Base-by-base conservation (phyloP, 2,888 invertebrate genomes). In the Hoplodrina blanda region DNA sequence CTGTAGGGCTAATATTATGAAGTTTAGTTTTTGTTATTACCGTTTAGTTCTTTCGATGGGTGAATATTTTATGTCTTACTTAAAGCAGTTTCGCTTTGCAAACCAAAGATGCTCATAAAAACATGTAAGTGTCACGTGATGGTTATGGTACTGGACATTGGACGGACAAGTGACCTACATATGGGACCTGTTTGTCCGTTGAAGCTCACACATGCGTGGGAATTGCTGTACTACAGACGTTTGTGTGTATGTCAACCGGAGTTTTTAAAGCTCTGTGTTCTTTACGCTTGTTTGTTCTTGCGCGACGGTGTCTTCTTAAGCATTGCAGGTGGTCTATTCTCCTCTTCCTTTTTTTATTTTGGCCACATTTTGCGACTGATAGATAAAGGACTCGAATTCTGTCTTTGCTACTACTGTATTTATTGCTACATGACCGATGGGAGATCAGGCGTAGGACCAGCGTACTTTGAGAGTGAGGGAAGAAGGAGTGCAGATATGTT, bases 91-190 rank as follows among this genome's bases (percentile, higher is more conserved):
- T 63, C 11, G 30, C 46, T 60, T 4, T 41, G 8, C 4, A 20
- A 41, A 62, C 19, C 5, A 49, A 76, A 68, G 64, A 37, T 25
- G 25, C 33, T 50, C 25, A 62, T 80, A 80, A 80, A 67, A 57
- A 20, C n/a, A 62, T 62, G 69, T 53, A 50, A 50, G 62, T 66
- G 8, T 20, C 15, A 52, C 30, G 52, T 66, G 70, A 55, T 41
- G 37, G 41, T 55, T 62, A 76, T 62, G 52, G 52, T 55, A 57
- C 52, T 78, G 74, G 66, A 55, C 50, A 71, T 78, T 81, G 77
- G 77, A 59, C 81, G 77, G 77, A 59, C 81, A 81, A 77, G 71
- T 81, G 78, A 78, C 78, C 78, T 56, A 76, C 81, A 59, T 81
- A 63, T 17, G 56, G 56, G 68, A 79, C 83, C 72, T 77, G 77